Evolutionary conservation across 2,888 invertebrate species (phyloP), one percentile per base, ranked within the genome.

Genomic region (Amaurobius ferox): DNA sequence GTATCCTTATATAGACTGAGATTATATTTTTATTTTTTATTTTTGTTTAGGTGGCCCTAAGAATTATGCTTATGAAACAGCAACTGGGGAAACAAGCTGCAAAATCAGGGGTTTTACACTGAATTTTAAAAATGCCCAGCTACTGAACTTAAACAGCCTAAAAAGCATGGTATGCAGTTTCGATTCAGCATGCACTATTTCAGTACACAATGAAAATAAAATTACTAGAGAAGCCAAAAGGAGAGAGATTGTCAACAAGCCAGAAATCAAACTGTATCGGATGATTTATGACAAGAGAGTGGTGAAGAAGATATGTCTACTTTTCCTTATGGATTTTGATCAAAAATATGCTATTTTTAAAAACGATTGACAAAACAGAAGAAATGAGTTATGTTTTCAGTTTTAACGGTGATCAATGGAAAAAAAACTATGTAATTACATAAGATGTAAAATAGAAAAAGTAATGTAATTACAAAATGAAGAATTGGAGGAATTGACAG

Each of bases 41-140:
- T 62, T 73, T 72, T 32, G 26, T 16, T n/a, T n/a, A 81, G 81
- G 74, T 30, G 81, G 81, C 3, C 71, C 81, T 1, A 81, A 81
- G 29, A 81, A 81, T 19, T 81, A 81, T 19, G 74, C 81, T 0
- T 81, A 74, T 13, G 19, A 19, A 23, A 74, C 55, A n/a, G 9
- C 19, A 0, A 13, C 16, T 11, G 74, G 68, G 0, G 40, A 61
- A 13, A 74, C 74, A 1, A 30, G 23, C 0, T 73, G 67, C 72
- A 80, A 80, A 16, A 35, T 80, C 0, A 5, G 66, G 5, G 79
- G 79, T 3, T 66, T 80, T 26, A 73, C 72, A 3, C 30, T 80
- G 6, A 80, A 73, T 35, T 80, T 48, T 32, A 29, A 26, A 16
- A 80, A 80, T 26, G 7, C 30, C 0, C 32, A 19, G 11, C 1